phyloP scores from a whole-genome alignment of 1,140 invertebrate genomes.

The Pseudomyrmex concolor region DNA sequence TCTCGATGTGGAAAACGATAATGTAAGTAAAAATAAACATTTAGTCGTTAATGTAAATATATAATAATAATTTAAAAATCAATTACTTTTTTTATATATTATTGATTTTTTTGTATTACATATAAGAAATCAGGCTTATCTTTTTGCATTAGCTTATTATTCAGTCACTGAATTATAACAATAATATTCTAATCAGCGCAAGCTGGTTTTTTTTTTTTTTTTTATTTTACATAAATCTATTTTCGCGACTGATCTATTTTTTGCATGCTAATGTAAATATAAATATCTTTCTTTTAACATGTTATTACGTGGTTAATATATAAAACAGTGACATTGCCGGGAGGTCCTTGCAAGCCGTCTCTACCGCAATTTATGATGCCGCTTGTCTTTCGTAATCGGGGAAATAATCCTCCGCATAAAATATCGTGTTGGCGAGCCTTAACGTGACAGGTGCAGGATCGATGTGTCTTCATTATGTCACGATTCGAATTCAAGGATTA shows the following conservation, averaged over 20 bases:
- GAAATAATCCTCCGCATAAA: slow-evolving; percentile 71
- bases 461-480: slow-evolving; percentile 69
- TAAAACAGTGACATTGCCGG: slow-evolving; percentile 24
- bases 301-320: too few species aligned
- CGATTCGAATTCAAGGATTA: slow-evolving; percentile 29
- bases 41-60: slow-evolving; percentile 6
- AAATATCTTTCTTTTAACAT: background rate
- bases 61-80: background rate
- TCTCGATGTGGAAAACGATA: slow-evolving; percentile 20
- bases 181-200: too few species aligned
- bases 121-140: too few species aligned
- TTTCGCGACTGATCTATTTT: too few species aligned
- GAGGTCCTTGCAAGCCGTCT: slow-evolving; percentile 52
- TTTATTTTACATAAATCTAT: too few species aligned
- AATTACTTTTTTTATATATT: too few species aligned
- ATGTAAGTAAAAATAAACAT: slow-evolving; percentile 13
- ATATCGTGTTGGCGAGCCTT: slow-evolving; percentile 56
- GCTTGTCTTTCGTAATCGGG: slow-evolving; percentile 60
- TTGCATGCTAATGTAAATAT: slow-evolving; percentile 39
- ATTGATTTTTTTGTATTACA: too few species aligned
- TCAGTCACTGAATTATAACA: too few species aligned
- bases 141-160: too few species aligned
- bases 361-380: slow-evolving; percentile 59
- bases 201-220: too few species aligned
- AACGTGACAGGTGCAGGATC: slow-evolving; percentile 63